These are phyloP conservation scores for Nesidiocoris tenuis DNA, from an alignment of 2,888 invertebrate genomes.

Conservation along the genomic window DNA sequence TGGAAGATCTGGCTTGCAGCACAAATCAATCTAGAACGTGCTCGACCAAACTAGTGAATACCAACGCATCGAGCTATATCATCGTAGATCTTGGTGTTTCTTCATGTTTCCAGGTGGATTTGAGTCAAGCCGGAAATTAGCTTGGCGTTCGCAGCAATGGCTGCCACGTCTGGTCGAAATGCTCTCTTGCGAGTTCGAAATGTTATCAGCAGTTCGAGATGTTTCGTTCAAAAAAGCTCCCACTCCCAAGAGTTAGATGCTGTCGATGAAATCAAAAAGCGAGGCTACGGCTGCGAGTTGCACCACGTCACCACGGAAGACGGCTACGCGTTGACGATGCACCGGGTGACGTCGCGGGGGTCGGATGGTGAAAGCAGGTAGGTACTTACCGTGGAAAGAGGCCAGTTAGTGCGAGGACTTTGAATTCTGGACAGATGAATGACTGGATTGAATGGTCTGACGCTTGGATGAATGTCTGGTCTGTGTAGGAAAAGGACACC, in stretches of 20 bases:
- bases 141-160: too few relatives aligned
- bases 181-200: background rate
- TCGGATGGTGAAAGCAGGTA: background rate
- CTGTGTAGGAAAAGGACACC: background rate
- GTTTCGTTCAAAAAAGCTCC: background rate
- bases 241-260: conserved; percentile 16
- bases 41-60: too few relatives aligned
- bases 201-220: background rate
- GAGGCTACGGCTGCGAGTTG: conserved; percentile 39
- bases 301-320: conserved; percentile 41
- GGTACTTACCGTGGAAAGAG: background rate
- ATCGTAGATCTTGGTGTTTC: too few relatives aligned
- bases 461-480: background rate
- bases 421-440: too few relatives aligned
- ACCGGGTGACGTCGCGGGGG: conserved; percentile 7
- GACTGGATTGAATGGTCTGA: too few relatives aligned
- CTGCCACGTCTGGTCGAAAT: background rate
- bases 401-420: too few relatives aligned
- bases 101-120: too few relatives aligned
- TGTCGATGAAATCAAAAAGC: conserved; percentile 8
- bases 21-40: too few relatives aligned
- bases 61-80: too few relatives aligned
- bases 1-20: too few relatives aligned
- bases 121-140: too few relatives aligned
- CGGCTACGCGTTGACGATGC: conserved; percentile 42